phyloP scores from a whole-genome alignment of 2,888 invertebrate genomes.

The Eupithecia abbreviata region DNA sequence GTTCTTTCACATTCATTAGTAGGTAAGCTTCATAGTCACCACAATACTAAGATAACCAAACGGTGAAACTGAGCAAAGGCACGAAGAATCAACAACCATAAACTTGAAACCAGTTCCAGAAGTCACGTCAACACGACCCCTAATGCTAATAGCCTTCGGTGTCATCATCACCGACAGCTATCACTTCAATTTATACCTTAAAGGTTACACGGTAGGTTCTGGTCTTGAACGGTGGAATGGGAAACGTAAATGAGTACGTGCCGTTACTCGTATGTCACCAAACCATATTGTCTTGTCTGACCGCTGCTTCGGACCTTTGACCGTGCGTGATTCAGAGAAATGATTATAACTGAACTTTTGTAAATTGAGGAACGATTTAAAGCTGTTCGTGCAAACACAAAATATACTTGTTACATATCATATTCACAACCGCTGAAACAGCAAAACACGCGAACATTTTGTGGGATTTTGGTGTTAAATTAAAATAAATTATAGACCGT shows the following conservation, averaged over 20 bases:
- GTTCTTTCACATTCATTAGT: not conserved
- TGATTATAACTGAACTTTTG: slow-evolving; percentile 13
- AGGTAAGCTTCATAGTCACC: slow-evolving; percentile 8
- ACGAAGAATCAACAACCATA: slow-evolving; percentile 31
- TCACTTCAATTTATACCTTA: slow-evolving; percentile 53
- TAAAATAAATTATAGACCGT: not conserved
- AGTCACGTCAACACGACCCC: slow-evolving; percentile 74
- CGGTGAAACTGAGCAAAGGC: slow-evolving; percentile 19
- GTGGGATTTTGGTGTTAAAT: not conserved
- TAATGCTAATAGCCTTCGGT: slow-evolving; percentile 58
- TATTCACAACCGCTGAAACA: not conserved
- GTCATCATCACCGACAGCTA: slow-evolving; percentile 50
- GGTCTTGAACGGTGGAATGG: slow-evolving; percentile 41
- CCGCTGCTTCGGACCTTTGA: slow-evolving; percentile 55
- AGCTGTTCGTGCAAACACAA: not conserved
- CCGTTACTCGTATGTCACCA: slow-evolving; percentile 78
- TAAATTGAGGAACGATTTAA: not conserved
- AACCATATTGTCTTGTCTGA: slow-evolving; percentile 66
- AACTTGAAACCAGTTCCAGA: slow-evolving; percentile 62
- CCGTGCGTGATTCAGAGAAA: slow-evolving; percentile 46
- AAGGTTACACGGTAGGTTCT: slow-evolving; percentile 36
- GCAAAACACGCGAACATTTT: not conserved
- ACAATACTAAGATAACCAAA: slow-evolving; percentile 13
- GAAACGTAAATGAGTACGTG: slow-evolving; percentile 67
- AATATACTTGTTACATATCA: not conserved